Conservation (phyloP, 2,888 invertebrate genomes). For the Biston betularia region DNA sequence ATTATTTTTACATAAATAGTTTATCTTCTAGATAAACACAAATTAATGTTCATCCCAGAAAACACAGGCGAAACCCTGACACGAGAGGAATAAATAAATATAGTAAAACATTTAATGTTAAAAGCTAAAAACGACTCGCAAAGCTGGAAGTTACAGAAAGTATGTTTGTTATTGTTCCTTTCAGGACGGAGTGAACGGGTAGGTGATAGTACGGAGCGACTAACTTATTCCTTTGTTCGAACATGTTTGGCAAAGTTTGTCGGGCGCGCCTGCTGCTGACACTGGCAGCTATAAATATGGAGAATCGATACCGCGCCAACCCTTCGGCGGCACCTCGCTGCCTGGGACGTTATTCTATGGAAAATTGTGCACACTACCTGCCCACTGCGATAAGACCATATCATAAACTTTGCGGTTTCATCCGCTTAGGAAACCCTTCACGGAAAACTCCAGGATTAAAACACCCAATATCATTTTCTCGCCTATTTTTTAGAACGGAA, state of each 20-base stretch:
- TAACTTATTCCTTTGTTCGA: constrained; percentile 6
- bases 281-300: constrained; percentile 10
- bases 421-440: too few species aligned
- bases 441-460: too few species aligned
- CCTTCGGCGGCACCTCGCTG: background rate
- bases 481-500: background rate
- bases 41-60: too few species aligned
- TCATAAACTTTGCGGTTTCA: too few species aligned
- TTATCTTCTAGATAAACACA: too few species aligned
- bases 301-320: constrained; percentile 7
- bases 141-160: background rate
- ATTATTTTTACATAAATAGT: too few species aligned
- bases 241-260: background rate
- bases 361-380: background rate
- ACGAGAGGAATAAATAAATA: too few species aligned
- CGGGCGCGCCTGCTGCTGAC: background rate
- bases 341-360: background rate
- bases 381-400: background rate
- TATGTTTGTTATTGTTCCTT: background rate
- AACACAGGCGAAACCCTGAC: too few species aligned
- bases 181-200: background rate
- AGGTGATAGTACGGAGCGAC: background rate
- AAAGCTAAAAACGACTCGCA: too few species aligned
- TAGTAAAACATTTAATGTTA: too few species aligned
- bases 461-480: background rate